phyloP scores from a whole-genome alignment of 2,113 vertebrate species.

The Daboia siamensis region DNA sequence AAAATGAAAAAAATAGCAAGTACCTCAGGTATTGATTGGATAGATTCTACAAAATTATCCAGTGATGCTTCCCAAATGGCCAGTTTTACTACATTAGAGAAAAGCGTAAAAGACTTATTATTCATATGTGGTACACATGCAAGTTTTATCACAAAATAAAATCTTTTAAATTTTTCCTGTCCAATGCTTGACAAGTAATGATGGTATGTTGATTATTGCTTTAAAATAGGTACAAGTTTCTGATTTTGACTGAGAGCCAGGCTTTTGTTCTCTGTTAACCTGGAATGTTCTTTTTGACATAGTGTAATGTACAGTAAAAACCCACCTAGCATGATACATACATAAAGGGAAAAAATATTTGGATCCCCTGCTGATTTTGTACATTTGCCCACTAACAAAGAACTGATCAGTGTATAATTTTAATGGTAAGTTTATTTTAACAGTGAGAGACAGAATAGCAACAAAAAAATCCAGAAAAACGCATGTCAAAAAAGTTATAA shows the following conservation, averaged over 20 bases:
- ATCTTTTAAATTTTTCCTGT: not conserved
- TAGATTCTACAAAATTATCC: slow-evolving; percentile 95
- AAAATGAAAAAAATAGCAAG: slow-evolving; percentile 14
- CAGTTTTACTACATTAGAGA: slow-evolving; percentile 85
- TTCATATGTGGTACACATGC: not conserved
- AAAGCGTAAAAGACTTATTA: slow-evolving; percentile 7
- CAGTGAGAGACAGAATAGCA: no score
- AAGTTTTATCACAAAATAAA: not conserved
- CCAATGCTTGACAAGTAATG: not conserved
- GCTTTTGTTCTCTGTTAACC: not conserved
- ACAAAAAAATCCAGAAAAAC: no score
- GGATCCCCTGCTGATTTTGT: no score
- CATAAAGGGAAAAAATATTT: no score
- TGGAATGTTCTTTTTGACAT: not conserved
- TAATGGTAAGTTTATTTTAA: no score
- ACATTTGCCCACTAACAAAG: no score
- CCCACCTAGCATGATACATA: not conserved
- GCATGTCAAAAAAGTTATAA: no score
- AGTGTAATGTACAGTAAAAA: not conserved
- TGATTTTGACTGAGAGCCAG: not conserved
- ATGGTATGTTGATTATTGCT: not conserved
- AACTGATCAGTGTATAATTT: no score
- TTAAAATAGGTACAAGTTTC: not conserved
- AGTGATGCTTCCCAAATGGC: slow-evolving; percentile 96
- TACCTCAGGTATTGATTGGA: slow-evolving; percentile 98